Evolutionary conservation across 2,888 invertebrate genomes (phyloP), one percentile per base, ranked within the genome.

Genomic region (Zygothrica quintamaculata): DNA sequence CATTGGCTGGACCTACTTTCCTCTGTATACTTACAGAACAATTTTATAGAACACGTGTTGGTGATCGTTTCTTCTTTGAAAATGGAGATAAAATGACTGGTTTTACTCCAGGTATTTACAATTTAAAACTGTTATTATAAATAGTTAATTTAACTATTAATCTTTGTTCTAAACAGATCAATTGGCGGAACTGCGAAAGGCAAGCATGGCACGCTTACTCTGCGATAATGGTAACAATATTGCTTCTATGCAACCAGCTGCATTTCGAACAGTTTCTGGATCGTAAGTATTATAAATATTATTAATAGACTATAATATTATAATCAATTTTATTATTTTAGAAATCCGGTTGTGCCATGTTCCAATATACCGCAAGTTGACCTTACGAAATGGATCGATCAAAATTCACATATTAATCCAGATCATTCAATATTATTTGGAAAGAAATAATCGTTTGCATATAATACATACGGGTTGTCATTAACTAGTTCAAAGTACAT

Each of bases 21-120:
- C 93, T 96, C 1, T 97, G 97, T 88, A 95, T 98, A 71, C 91
- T 98, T 3, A 95, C 95, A 0, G 96, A 96, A 88, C 97, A 98
- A 91, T 98, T 98, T 92, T 95, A 94, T 88, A 93, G 96, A 69
- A 95, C 97, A 0, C 93, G 97, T 79, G 95, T 94, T 6, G 97
- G 96, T 0, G 98, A 98, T 91, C 92, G 97, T 62, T 97, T 93
- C 91, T 98, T 96, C 93, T 97, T 93, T 84, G 96, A 96, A 90
- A 94, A 94, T 75, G 93, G 94, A 3, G 92, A 93, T 60, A 92
- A 93, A 37, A 90, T 92, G 1, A 91, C 91, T 31, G 94, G 94
- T 18, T 95, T 96, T 77, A 94, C 94, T 1, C 92, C 93, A 81
- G 93, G 95, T 88, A 71, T n/a, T n/a, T n/a, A n/a, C n/a, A n/a